Evolutionary conservation across 2,888 invertebrate genomes (phyloP), one percentile per base, ranked within the genome.

Genomic region (Barypeithes pellucidus): DNA sequence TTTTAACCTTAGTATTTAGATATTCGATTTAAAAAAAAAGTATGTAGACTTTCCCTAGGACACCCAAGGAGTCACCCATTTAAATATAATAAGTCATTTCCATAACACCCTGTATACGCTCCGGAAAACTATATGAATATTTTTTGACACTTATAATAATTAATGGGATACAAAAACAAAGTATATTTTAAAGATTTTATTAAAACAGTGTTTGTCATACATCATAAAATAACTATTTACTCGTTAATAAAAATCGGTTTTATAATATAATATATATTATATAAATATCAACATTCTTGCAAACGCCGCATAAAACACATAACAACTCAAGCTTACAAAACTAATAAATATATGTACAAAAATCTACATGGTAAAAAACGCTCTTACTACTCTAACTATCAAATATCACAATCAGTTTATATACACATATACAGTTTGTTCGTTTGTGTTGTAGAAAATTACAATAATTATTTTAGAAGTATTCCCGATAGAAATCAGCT

Each of bases 281-380:
- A 43, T n/a, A 63, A 50, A 63, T 63, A 63, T 14, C n/a, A 47
- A 12, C 20, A 18, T 0, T 33, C 12, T 22, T 36, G 47, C 50
- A 47, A 54, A 54, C 47, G 36, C 41, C 54, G 24, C 39, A 16
- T 20, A 43, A 66, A 66, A 57, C 66, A 57, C 66, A 66, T 66
- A 66, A 57, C 66, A 66, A 57, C 54, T 66, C 29, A 54, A 68
- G 43, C 61, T 68, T 68, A 61, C 50, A 61, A 20, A 50, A 50
- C 68, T 68, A 68, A 68, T 68, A 68, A 68, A 68, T 61, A 68
- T 68, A 68, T 68, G 60, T 68, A 68, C 68, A 68, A 68, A 66
- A 54, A 52, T 20, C 54, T 43, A 66, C 50, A 54, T 22, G 20
- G n/a, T 29, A 47, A 63, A 50, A 50, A 60, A 67, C 60, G 39